Evolutionary conservation across 2,888 invertebrate genomes (phyloP).

Genomic region (Thereva unica): DNA sequence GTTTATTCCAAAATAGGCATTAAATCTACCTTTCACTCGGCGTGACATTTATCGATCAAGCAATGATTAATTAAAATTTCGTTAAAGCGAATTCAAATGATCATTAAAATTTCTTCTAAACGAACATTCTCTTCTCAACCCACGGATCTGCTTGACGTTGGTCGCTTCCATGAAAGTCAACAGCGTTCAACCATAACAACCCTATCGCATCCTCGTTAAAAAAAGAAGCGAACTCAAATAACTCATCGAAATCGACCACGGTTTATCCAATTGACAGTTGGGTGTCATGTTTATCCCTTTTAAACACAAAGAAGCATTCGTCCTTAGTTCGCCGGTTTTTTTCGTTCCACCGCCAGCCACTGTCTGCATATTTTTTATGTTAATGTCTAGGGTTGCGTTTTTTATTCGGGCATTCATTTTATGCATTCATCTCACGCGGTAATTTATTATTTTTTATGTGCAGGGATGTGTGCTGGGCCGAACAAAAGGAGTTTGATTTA

Average conservation of each 20-base stretch:
- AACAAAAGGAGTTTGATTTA: slow-evolving; percentile 57
- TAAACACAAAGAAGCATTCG: slow-evolving; percentile 42
- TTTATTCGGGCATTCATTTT: slow-evolving; percentile 50
- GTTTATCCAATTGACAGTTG: slow-evolving; percentile 58
- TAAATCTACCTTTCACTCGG: no score
- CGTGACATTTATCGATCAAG: slow-evolving; percentile 59
- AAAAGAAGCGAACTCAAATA: slow-evolving; percentile 26
- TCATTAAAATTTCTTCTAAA: slow-evolving; percentile 27
- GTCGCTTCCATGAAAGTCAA: not conserved
- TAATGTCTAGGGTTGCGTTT: slow-evolving; percentile 46
- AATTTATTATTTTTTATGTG: slow-evolving; percentile 58
- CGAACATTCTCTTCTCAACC: slow-evolving; percentile 33
- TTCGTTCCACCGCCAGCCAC: slow-evolving; percentile 40
- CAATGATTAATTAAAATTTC: slow-evolving; percentile 55
- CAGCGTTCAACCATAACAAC: slow-evolving; percentile 13
- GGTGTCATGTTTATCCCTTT: slow-evolving; percentile 59
- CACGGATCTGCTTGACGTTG: not conserved
- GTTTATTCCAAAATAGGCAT: no score
- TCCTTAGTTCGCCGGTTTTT: slow-evolving; percentile 40
- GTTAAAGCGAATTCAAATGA: slow-evolving; percentile 33
- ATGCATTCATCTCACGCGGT: slow-evolving; percentile 54
- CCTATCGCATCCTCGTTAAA: slow-evolving; percentile 15
- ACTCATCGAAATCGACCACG: slow-evolving; percentile 50
- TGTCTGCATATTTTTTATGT: slow-evolving; percentile 44
- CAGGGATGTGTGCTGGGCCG: slow-evolving; percentile 37